These are phyloP conservation scores for Synanthedon vespiformis DNA, from an alignment of 2,888 invertebrate species.

Conservation along the genomic window DNA sequence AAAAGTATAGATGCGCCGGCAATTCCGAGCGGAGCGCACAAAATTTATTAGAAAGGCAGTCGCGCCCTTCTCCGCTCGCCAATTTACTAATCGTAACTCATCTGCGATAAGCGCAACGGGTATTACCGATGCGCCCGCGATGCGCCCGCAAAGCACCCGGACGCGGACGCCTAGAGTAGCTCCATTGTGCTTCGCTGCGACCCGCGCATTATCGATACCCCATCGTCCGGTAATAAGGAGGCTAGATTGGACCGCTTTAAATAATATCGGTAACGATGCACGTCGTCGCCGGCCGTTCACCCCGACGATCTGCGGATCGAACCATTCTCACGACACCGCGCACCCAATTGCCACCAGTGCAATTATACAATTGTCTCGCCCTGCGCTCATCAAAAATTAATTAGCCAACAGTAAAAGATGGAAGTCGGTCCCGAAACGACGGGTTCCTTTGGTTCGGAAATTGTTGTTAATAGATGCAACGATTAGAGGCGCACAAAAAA, in stretches of 20 bases:
- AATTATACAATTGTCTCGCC: constrained; percentile 47
- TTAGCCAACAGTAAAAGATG: constrained; percentile 1
- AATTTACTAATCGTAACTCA: constrained; percentile 62
- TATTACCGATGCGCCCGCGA: constrained; percentile 19
- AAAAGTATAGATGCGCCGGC: constrained; percentile 19
- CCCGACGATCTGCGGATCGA: not conserved
- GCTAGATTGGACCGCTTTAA: constrained; percentile 30
- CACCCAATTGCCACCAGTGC: constrained; percentile 33
- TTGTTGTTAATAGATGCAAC: constrained; percentile 4
- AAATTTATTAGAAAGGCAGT: constrained; percentile 54
- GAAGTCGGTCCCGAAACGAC: constrained; percentile 2
- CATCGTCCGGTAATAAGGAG: constrained; percentile 30
- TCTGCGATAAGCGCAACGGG: constrained; percentile 39
- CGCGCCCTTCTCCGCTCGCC: constrained; percentile 47
- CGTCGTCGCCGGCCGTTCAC: constrained; percentile 8
- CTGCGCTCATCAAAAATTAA: not conserved
- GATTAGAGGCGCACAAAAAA: constrained; percentile 1
- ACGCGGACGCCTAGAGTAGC: not conserved
- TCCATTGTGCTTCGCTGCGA: constrained; percentile 2
- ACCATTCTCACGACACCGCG: constrained; percentile 3
- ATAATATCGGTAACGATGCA: constrained; percentile 23
- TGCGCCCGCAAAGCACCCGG: not conserved
- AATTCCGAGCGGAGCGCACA: constrained; percentile 24
- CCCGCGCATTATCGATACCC: constrained; percentile 17
- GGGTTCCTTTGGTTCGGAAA: constrained; percentile 3